A percentile compares a stretch with the other conserved stretches of the same genome.
phyloP scores from a whole-genome alignment of 2,888 invertebrate genomes.

The Megaustenia siamemsis region DNA sequence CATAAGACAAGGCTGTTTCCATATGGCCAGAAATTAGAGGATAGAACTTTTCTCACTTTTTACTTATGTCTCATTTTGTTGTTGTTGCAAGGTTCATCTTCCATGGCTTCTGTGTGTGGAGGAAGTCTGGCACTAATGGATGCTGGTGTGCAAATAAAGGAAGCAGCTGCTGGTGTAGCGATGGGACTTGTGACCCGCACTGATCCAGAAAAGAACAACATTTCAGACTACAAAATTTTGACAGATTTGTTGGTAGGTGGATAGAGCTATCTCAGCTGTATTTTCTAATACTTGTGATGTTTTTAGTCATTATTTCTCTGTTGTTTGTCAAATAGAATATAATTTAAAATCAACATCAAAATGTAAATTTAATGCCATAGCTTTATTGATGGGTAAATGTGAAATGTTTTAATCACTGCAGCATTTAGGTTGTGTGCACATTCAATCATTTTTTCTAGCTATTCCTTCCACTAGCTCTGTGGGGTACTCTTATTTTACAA shows the following conservation, averaged over 20 bases:
- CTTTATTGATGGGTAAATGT: too few species aligned
- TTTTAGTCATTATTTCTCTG: background rate
- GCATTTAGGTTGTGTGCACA: too few species aligned
- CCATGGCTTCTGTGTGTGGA: conserved; percentile 98
- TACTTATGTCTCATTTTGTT: background rate
- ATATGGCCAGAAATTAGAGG: background rate
- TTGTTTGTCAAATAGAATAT: too few species aligned
- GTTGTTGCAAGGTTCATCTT: conserved; percentile 89
- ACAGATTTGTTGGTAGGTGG: conserved; percentile 91
- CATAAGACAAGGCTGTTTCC: too few species aligned
- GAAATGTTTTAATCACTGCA: too few species aligned
- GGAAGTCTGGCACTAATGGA: conserved; percentile 97
- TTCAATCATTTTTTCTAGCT: too few species aligned
- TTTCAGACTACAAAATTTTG: conserved; percentile 89
- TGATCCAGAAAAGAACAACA: conserved; percentile 70
- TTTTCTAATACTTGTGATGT: background rate
- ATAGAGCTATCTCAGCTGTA: background rate
- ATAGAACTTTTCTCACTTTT: background rate
- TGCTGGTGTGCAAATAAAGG: conserved; percentile 91
- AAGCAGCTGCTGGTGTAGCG: conserved; percentile 95
- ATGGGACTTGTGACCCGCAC: conserved; percentile 90
- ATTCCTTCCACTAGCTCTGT: too few species aligned
- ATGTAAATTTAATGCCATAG: too few species aligned
- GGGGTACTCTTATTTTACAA: too few species aligned
- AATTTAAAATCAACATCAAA: too few species aligned